Evolutionary conservation across 2,888 invertebrate species (phyloP).

Genomic region (Acholoe squamosa): DNA sequence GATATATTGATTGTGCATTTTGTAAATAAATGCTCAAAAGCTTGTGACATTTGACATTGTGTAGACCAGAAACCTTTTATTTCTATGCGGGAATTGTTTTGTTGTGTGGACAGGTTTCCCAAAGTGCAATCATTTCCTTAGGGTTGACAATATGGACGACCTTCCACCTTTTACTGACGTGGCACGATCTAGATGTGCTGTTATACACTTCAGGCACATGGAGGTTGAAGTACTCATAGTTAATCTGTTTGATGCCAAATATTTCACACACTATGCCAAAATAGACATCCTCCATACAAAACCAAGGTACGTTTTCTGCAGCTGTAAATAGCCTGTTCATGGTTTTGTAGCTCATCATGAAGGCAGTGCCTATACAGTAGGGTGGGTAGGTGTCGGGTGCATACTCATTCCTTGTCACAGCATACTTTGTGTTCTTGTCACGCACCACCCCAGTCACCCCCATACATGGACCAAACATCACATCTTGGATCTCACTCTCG

Average conservation of each 20-base stretch:
- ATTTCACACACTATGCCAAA: background rate
- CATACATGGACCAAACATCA: background rate
- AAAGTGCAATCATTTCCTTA: no score
- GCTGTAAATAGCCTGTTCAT: background rate
- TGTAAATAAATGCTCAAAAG: no score
- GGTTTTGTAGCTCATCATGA: background rate
- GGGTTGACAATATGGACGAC: no score
- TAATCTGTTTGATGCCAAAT: background rate
- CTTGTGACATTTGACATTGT: no score
- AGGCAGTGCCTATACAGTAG: constrained; percentile 5
- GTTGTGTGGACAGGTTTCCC: no score
- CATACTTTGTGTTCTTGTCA: background rate
- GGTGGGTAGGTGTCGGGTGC: background rate
- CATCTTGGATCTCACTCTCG: background rate
- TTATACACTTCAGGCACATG: no score
- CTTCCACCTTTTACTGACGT: no score
- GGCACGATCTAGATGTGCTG: no score
- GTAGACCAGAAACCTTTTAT: no score
- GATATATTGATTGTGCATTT: no score
- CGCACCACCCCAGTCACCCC: background rate
- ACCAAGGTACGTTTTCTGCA: background rate
- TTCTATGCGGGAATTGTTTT: no score
- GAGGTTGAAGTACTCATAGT: no score
- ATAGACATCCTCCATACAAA: constrained; percentile 11
- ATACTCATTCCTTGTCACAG: background rate